Percentiles rank a stretch among this genome's conserved stretches.
These are phyloP conservation scores for Allophyes oxyacanthae DNA, from an alignment of 2,888 invertebrate genomes.

Conservation along the genomic window DNA sequence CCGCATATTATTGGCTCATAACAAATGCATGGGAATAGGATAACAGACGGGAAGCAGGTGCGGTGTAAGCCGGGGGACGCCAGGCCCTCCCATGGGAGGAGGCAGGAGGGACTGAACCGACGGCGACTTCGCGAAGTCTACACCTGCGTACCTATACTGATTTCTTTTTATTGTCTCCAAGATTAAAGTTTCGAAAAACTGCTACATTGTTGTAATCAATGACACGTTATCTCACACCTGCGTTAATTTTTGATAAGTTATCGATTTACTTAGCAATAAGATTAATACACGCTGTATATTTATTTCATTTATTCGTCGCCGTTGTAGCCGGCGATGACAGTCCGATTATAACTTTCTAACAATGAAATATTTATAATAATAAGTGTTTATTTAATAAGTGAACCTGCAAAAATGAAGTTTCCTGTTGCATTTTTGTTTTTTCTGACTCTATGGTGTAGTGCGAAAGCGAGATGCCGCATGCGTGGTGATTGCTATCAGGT, in stretches of 20 bases:
- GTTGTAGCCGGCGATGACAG: conserved; percentile 14
- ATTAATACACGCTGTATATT: conserved; percentile 52
- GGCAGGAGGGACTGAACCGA: background rate
- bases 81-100: conserved; percentile 45
- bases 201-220: conserved; percentile 47
- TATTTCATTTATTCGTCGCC: conserved; percentile 49
- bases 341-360: conserved; percentile 2
- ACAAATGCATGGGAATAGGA: conserved; percentile 68
- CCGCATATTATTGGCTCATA: conserved; percentile 72
- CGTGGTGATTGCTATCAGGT: conserved; percentile 70
- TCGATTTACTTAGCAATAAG: conserved; percentile 62
- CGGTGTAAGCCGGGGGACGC: conserved; percentile 41
- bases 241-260: conserved; percentile 75
- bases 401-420: conserved; percentile 63
- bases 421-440: conserved; percentile 53
- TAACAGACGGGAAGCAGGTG: conserved; percentile 57
- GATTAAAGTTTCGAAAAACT: conserved; percentile 28
- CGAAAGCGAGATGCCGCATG: conserved; percentile 71
- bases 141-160: conserved; percentile 33
- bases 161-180: conserved; percentile 42
- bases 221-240: conserved; percentile 75
- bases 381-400: conserved; percentile 17
- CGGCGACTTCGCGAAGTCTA: background rate
- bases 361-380: conserved; percentile 31
- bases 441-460: conserved; percentile 65